Evolutionary conservation across 2,888 invertebrate species (phyloP).

Genomic region (Synanthedon tipuliformis): DNA sequence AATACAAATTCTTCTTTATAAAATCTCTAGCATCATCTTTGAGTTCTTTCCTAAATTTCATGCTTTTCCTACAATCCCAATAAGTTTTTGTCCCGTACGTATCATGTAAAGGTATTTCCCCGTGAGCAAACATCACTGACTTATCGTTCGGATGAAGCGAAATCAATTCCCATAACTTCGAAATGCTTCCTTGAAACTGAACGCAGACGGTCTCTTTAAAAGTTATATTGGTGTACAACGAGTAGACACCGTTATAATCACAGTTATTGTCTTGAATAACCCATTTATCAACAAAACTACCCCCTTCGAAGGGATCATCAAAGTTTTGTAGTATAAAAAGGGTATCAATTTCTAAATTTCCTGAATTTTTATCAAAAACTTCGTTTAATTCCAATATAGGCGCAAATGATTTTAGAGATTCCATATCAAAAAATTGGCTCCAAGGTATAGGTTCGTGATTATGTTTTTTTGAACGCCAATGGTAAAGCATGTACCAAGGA

Average conservation of each 20-base stretch:
- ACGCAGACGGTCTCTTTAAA: slow-evolving; percentile 78
- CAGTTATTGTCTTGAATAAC: slow-evolving; percentile 68
- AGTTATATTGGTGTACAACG: slow-evolving; percentile 78
- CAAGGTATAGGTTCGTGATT: slow-evolving; percentile 77
- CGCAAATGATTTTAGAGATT: slow-evolving; percentile 80
- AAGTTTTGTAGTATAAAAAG: slow-evolving; percentile 88
- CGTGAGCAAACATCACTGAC: slow-evolving; percentile 78
- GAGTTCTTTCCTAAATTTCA: slow-evolving; percentile 85
- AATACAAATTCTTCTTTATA: slow-evolving; percentile 31
- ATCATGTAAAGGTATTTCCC: slow-evolving; percentile 89
- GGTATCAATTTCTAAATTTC: slow-evolving; percentile 72
- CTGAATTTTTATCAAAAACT: slow-evolving; percentile 60
- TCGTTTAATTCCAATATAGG: slow-evolving; percentile 90
- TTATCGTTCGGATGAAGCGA: slow-evolving; percentile 40
- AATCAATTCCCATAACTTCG: slow-evolving; percentile 73
- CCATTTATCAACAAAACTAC: slow-evolving; percentile 86
- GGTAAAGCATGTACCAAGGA: slow-evolving; percentile 91
- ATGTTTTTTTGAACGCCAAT: slow-evolving; percentile 79
- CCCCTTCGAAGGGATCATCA: slow-evolving; percentile 84
- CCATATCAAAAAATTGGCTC: slow-evolving; percentile 87
- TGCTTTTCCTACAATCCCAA: slow-evolving; percentile 90
- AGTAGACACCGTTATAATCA: slow-evolving; percentile 65
- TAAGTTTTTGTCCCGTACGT: slow-evolving; percentile 84
- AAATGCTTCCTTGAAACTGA: slow-evolving; percentile 83
- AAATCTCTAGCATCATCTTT: slow-evolving; percentile 76